A percentile compares a stretch with the other conserved stretches of the same genome.
phyloP scores from a whole-genome alignment of 2,888 invertebrate genomes.

The Drosophila percnosoma region DNA sequence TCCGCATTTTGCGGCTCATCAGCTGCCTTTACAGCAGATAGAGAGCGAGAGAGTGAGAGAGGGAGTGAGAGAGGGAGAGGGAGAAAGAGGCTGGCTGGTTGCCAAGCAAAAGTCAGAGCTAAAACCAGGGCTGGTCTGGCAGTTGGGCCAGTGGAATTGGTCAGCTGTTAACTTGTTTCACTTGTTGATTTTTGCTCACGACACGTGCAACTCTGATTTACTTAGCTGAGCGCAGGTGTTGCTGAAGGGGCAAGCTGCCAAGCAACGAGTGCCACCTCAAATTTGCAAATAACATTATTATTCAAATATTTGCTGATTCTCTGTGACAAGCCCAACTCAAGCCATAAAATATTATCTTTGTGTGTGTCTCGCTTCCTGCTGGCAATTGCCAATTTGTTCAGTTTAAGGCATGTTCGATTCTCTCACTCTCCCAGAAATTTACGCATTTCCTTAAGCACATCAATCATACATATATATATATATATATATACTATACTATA shows the following conservation, averaged over 20 bases:
- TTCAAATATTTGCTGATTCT: background rate
- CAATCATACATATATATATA: background rate
- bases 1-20: constrained; percentile 39
- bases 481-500: background rate
- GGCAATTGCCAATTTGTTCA: background rate
- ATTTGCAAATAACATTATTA: background rate
- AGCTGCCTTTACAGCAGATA: background rate
- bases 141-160: no score
- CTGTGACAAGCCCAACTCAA: background rate
- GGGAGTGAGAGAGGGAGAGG: background rate
- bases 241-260: background rate
- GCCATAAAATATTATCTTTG: background rate
- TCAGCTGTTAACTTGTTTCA: constrained; percentile 14
- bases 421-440: background rate
- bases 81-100: background rate
- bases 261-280: background rate
- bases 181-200: background rate
- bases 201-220: constrained; percentile 35
- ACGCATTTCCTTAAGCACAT: background rate
- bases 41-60: no score
- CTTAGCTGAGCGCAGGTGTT: constrained; percentile 5
- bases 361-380: background rate
- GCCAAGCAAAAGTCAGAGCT: background rate
- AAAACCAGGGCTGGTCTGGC: background rate
- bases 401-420: background rate